Conservation (phyloP, 2,113 vertebrate genomes). For the Ascaphus truei region DNA sequence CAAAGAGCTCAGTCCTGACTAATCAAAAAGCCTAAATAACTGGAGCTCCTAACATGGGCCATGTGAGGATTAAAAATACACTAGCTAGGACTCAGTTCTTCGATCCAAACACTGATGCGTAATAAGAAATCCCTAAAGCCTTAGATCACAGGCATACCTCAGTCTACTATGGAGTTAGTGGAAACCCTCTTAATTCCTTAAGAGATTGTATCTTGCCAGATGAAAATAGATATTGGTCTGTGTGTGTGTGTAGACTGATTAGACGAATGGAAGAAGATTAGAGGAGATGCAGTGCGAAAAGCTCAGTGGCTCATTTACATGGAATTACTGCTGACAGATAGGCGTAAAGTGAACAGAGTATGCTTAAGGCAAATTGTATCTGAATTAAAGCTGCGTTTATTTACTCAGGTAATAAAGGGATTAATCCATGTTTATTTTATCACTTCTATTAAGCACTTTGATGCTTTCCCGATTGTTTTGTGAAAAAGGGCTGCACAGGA, state of each 20-base stretch:
- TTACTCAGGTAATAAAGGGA: slow-evolving; percentile 71
- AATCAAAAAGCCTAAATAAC: slow-evolving; percentile 99
- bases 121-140: slow-evolving; percentile 97
- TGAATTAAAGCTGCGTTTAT: slow-evolving; percentile 72
- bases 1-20: slow-evolving; percentile 86
- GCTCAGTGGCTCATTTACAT: slow-evolving; percentile 77
- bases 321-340: slow-evolving; percentile 70
- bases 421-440: slow-evolving; percentile 71
- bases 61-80: slow-evolving; percentile 98
- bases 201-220: slow-evolving; percentile 94
- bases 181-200: slow-evolving; percentile 90
- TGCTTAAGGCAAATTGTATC: slow-evolving; percentile 67
- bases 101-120: slow-evolving; percentile 80
- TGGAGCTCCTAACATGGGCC: slow-evolving; percentile 86
- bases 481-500: slow-evolving; percentile 47
- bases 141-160: slow-evolving; percentile 86
- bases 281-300: slow-evolving; percentile 64
- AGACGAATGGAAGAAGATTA: slow-evolving; percentile 95
- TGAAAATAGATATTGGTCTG: slow-evolving; percentile 97
- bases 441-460: slow-evolving; percentile 58
- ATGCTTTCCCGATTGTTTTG: slow-evolving; percentile 60
- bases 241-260: slow-evolving; percentile 83
- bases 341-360: slow-evolving; percentile 54
- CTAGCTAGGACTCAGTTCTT: slow-evolving; percentile 90
- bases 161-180: slow-evolving; percentile 71